phyloP scores from a whole-genome alignment of 1,140 invertebrate species.

The Micrasema minimum region DNA sequence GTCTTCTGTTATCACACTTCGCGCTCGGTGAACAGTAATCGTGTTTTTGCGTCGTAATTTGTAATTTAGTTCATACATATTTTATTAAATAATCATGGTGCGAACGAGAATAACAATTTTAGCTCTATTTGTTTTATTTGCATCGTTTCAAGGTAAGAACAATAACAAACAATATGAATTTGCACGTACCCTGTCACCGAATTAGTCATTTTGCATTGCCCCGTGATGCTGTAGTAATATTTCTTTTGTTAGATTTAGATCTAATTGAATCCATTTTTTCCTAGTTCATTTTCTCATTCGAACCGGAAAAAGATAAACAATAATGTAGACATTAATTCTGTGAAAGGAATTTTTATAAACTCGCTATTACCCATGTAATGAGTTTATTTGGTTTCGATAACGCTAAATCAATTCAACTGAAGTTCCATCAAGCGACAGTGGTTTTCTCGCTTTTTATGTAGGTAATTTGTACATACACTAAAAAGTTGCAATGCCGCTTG shows the following conservation, averaged over 20 bases:
- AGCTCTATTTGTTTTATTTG: slow-evolving; percentile 17
- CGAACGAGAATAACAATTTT: slow-evolving; percentile 15
- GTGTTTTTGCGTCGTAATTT: slow-evolving; percentile 20
- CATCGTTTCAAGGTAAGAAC: slow-evolving; percentile 38
- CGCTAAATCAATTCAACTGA: too few relatives aligned
- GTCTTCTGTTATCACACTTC: slow-evolving; percentile 33
- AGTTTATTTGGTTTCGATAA: too few relatives aligned
- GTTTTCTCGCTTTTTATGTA: too few relatives aligned
- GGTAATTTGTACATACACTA: too few relatives aligned
- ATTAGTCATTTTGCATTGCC: slow-evolving; percentile 19
- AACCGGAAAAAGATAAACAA: too few relatives aligned
- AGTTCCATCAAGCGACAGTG: too few relatives aligned
- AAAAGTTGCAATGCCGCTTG: background rate
- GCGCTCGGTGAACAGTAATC: slow-evolving; percentile 22
- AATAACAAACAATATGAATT: background rate
- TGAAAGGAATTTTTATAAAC: too few relatives aligned
- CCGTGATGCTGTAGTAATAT: background rate
- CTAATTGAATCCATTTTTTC: slow-evolving; percentile 3
- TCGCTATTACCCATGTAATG: too few relatives aligned
- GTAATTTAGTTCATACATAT: background rate
- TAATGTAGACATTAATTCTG: too few relatives aligned
- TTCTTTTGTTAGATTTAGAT: background rate
- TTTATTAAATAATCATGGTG: slow-evolving; percentile 32
- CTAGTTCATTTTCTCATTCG: too few relatives aligned
- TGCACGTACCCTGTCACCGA: background rate